Conservation (phyloP, 2,888 invertebrate genomes). For the Dinocampus coccinellae region DNA sequence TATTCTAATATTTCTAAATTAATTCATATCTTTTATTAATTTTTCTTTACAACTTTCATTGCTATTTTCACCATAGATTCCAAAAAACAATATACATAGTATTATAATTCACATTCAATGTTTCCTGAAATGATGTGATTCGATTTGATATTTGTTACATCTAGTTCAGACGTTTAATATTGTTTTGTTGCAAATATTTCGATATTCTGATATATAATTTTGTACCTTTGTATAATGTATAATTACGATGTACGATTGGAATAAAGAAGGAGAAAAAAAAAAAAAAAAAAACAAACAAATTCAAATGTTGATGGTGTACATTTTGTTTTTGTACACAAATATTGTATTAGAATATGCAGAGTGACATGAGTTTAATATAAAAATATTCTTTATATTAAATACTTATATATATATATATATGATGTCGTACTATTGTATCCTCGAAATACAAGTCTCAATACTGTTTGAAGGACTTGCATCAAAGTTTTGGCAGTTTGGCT, state of each 20-base stretch:
- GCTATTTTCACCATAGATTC: background rate
- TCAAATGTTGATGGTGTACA: slow-evolving; percentile 27
- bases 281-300: no score
- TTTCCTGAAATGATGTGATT: background rate
- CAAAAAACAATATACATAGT: background rate
- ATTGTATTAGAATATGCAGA: slow-evolving; percentile 24
- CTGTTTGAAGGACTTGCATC: slow-evolving; percentile 49
- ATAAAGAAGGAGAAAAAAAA: no score
- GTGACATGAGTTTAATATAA: no score
- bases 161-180: background rate
- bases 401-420: slow-evolving; percentile 22
- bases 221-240: slow-evolving; percentile 52
- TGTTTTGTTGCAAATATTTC: slow-evolving; percentile 11
- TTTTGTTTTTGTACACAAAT: slow-evolving; percentile 42
- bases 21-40: no score
- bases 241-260: slow-evolving; percentile 39
- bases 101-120: slow-evolving; percentile 14
- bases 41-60: no score
- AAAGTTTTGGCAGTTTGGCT: slow-evolving; percentile 50
- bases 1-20: no score
- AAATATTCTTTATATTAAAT: no score
- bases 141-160: background rate
- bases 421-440: slow-evolving; percentile 38
- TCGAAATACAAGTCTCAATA: slow-evolving; percentile 59
- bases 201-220: slow-evolving; percentile 46